Evolutionary conservation across 2,888 invertebrate genomes (phyloP).

Genomic region (Cancer borealis): DNA sequence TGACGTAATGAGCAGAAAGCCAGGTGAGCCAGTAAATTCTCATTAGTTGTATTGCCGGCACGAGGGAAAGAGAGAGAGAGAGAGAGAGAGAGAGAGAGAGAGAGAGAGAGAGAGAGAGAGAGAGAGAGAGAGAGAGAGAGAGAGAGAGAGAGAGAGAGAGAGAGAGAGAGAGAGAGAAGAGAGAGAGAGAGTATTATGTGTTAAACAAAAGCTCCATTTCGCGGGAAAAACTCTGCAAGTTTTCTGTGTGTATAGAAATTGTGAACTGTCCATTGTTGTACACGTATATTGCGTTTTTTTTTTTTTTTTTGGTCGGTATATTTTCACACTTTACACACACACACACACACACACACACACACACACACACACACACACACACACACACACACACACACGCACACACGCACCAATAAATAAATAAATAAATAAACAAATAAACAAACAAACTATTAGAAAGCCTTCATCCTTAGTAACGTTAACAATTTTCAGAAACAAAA

Average conservation of each 20-base stretch:
- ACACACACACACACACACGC: slow-evolving; percentile 29
- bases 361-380: slow-evolving; percentile 40
- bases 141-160: slow-evolving; percentile 38
- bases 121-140: slow-evolving; percentile 14
- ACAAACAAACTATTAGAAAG: too few relatives aligned
- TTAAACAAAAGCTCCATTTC: slow-evolving; percentile 17
- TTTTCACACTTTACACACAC: background rate
- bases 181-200: slow-evolving; percentile 21
- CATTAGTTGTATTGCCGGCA: slow-evolving; percentile 17
- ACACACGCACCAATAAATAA: too few relatives aligned
- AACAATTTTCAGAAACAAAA: too few relatives aligned
- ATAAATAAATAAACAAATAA: too few relatives aligned
- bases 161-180: slow-evolving; percentile 31
- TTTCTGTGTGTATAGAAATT: slow-evolving; percentile 22
- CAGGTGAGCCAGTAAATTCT: slow-evolving; percentile 29
- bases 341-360: slow-evolving; percentile 40
- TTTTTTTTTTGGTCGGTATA: background rate
- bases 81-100: slow-evolving; percentile 40
- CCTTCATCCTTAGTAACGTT: too few relatives aligned
- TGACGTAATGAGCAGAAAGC: slow-evolving; percentile 29
- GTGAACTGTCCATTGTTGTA: background rate
- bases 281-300: background rate
- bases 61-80: background rate
- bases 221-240: slow-evolving; percentile 24
- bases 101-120: slow-evolving; percentile 34